Evolutionary conservation across 2,888 invertebrate species (phyloP).

Genomic region (Ennomos quercinarius): DNA sequence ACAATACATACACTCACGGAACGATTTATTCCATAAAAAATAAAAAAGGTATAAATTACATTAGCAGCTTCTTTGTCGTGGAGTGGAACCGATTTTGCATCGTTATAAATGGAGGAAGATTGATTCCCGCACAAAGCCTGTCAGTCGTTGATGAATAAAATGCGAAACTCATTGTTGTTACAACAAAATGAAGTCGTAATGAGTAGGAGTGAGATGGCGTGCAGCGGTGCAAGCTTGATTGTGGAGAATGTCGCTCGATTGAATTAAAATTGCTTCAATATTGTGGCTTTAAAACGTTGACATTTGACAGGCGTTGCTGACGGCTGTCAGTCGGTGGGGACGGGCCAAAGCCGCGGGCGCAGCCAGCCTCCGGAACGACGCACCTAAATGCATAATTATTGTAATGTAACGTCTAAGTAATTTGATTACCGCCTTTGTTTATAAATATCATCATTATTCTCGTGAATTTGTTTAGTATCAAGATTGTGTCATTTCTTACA

Average conservation of each 20-base stretch:
- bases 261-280: conserved; percentile 81
- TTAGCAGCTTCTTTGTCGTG: conserved; percentile 74
- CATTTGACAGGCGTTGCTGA: conserved; percentile 81
- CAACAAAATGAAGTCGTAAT: conserved; percentile 83
- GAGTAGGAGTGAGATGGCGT: conserved; percentile 57
- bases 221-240: conserved; percentile 51
- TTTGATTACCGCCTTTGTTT: conserved; percentile 30
- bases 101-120: conserved; percentile 76
- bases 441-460: conserved; percentile 25
- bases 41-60: conserved; percentile 64
- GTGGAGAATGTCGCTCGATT: conserved; percentile 72
- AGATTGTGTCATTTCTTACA: conserved; percentile 28
- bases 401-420: conserved; percentile 32
- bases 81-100: conserved; percentile 78
- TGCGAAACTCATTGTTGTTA: conserved; percentile 75
- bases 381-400: conserved; percentile 33
- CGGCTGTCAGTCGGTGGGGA: conserved; percentile 48
- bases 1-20: conserved; percentile 34
- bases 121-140: conserved; percentile 79
- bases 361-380: conserved; percentile 41
- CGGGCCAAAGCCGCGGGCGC: conserved; percentile 41
- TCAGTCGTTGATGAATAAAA: conserved; percentile 73
- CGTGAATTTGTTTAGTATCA: conserved; percentile 26
- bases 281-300: conserved; percentile 73
- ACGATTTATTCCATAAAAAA: conserved; percentile 36